Percentiles rank a stretch among this genome's conserved stretches.
These are phyloP conservation scores for Trichopoda pennipes DNA, from an alignment of 2,888 invertebrate genomes.

Conservation along the genomic window DNA sequence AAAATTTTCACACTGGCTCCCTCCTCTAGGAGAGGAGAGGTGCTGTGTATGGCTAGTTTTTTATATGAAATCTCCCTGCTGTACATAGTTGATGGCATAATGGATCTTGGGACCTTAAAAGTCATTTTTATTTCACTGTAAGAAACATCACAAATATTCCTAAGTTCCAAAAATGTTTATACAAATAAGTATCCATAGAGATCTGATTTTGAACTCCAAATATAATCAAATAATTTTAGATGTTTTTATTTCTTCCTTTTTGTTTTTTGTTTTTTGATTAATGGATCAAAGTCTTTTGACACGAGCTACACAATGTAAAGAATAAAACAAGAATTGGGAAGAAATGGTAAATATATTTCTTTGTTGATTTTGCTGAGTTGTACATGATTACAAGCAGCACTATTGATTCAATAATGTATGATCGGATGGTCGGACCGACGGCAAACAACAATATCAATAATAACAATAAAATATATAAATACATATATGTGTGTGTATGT, in stretches of 20 bases:
- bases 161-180: not conserved
- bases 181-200: too few relatives aligned
- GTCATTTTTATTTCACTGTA: too few relatives aligned
- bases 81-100: too few relatives aligned
- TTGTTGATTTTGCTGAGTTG: slow-evolving; percentile 77
- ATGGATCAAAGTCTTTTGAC: slow-evolving; percentile 81
- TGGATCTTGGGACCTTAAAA: too few relatives aligned
- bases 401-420: slow-evolving; percentile 6
- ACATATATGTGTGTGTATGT: not conserved
- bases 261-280: slow-evolving; percentile 74
- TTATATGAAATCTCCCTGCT: too few relatives aligned
- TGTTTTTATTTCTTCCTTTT: slow-evolving; percentile 16
- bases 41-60: too few relatives aligned
- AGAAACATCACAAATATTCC: not conserved
- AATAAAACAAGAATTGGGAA: slow-evolving; percentile 26
- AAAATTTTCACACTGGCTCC: too few relatives aligned
- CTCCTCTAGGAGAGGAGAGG: too few relatives aligned
- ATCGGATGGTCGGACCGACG: not conserved
- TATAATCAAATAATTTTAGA: too few relatives aligned
- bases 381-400: slow-evolving; percentile 61
- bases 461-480: slow-evolving; percentile 8
- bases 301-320: slow-evolving; percentile 76
- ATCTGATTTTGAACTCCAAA: too few relatives aligned
- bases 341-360: slow-evolving; percentile 72
- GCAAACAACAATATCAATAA: slow-evolving; percentile 36